Base-by-base conservation (phyloP, 2,888 invertebrate species). In the Drosophila kambysellisi region DNA sequence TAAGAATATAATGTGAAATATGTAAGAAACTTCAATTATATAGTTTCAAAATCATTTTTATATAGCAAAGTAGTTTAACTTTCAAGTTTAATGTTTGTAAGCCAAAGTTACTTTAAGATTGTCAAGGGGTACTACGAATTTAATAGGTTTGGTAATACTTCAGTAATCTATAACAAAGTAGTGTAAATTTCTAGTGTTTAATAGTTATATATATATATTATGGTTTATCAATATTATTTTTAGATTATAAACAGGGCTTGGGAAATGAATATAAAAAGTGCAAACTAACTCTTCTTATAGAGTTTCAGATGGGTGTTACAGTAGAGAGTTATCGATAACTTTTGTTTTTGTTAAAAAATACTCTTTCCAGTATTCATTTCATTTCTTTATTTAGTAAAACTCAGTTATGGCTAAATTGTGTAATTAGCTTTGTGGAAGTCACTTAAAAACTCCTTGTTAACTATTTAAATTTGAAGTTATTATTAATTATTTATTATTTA, bases 21-120 rank as follows among this genome's bases (percentile, higher is more conserved):
- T 25, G 15, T 25, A 8, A 15, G 41, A 9, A n/a, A 41, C 41
- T 41, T 8, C 4, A 41, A 9, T 9, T 9, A 2, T 17, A 46
- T 25, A 4, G 1, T 15, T 25, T 25, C 25, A 8, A 4, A 15
- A 37, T 15, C 30, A 15, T 12, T 41, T 41, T 17, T 41, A 39
- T 4, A 41, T 9, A 9, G 39, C 56, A 9, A 64, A 46, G 50
- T 48, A 61, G 54, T 43, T 63, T 61, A 53, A 37, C 53, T 51
- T 51, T 43, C 15, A 41, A 12, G 33, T 32, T 37, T 59, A 29
- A 29, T 29, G 17, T 54, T n/a, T 54, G 12, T 12, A 43, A 20
- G 20, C 12, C 1, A 46, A 20, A 12, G 1, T 15, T 5, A 15
- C 7, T 25, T 20, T 6, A 5, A 29, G 17, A 0, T 25, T 25